Base-by-base conservation (phyloP, 2,888 invertebrate species). In the Hofmannophila pseudospretella region DNA sequence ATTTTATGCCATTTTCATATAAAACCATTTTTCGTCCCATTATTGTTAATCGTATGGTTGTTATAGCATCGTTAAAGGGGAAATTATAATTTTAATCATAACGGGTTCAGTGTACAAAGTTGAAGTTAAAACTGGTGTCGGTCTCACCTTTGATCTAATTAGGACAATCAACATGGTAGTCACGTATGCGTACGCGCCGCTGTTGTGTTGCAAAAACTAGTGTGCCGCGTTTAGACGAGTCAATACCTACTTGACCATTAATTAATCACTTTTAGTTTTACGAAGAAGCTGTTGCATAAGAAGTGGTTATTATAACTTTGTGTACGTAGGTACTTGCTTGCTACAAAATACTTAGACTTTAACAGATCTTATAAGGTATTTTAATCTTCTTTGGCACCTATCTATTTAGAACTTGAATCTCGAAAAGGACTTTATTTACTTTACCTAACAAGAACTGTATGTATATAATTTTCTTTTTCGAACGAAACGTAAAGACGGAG, bases 131-230 rank as follows among this genome's bases (percentile, higher is more conserved):
- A 34, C 35, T 30, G 28, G 27, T 19, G 28, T 49, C 69, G 67
- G 68, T 60, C 49, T 63, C 70, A 77, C 77, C 72, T 79, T 77
- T 79, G 78, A 77, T 79, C 71, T 76, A 77, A 79, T 80, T 79
- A 74, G 61, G 61, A 58, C 62, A 56, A 70, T 75, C 61, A 60
- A 54, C 56, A 77, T 71, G 62, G 52, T 39, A 49, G 67, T 71
- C 79, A 76, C 78, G 77, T 77, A 43, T 51, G 55, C 57, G 49
- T 47, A 47, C 45, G 61, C 58, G 39, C 41, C 43, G 38, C 48
- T 48, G 36, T 44, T 32, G 34, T 34, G 32, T 26, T 32, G 58
- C 54, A 69, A 72, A 74, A 70, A 59, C 41, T 36, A n/a, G 5
- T 34, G 42, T 63, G 71, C 57, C 49, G 42, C 50, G 62, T 69